phyloP scores from a whole-genome alignment of 2,113 vertebrate genomes.

The Datnioides undecimradiatus region DNA sequence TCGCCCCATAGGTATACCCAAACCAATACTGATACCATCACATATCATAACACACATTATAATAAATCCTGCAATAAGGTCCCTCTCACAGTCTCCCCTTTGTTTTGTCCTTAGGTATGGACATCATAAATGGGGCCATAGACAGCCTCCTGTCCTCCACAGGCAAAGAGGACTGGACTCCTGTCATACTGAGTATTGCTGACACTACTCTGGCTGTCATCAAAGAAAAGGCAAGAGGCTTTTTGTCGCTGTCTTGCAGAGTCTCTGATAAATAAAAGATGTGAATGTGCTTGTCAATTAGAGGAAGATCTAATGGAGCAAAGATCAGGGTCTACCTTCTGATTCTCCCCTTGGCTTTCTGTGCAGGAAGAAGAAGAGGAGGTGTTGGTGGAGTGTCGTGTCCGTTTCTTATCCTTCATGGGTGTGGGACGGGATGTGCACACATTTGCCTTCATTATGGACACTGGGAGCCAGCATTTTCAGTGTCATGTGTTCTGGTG shows the following conservation, averaged over 20 bases:
- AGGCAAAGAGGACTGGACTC: constrained; percentile 92
- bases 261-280: constrained; percentile 13
- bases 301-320: not conserved
- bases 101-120: constrained; percentile 89
- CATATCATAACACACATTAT: not conserved
- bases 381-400: constrained; percentile 93
- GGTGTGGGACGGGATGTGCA: constrained; percentile 95
- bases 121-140: constrained; percentile 94
- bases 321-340: not conserved
- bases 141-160: constrained; percentile 90
- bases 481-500: constrained; percentile 98
- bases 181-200: constrained; percentile 95
- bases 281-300: not conserved
- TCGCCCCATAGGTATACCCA: constrained; percentile 91
- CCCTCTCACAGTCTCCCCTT: not conserved
- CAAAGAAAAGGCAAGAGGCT: constrained; percentile 88
- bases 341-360: constrained; percentile 26
- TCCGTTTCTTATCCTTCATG: constrained; percentile 98
- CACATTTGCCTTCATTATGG: constrained; percentile 98
- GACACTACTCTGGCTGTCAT: constrained; percentile 96
- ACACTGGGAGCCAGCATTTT: constrained; percentile 95
- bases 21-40: not conserved
- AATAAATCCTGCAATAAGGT: not conserved
- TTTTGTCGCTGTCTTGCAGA: not conserved
- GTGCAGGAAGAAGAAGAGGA: constrained; percentile 91